A percentile compares a stretch with the other conserved stretches of the same genome.
phyloP scores from a whole-genome alignment of 2,113 vertebrate species.

The Plecturocebus donacophilus region DNA sequence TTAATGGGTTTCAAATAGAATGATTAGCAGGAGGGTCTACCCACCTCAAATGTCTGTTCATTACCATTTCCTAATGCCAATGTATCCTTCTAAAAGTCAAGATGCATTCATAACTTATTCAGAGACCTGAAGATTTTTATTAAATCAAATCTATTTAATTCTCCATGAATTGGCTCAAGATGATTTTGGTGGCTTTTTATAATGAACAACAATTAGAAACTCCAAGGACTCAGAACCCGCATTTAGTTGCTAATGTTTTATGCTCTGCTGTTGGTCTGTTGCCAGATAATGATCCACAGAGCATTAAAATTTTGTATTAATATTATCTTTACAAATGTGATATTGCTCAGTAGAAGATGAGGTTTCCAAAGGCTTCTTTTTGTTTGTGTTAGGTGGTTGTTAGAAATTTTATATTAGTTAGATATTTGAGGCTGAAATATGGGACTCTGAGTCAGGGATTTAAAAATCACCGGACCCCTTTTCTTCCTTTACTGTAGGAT shows the following conservation, averaged over 20 bases:
- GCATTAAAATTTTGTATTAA: constrained; percentile 85
- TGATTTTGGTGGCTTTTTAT: constrained; percentile 83
- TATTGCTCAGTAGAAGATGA: constrained; percentile 80
- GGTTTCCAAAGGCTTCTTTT: constrained; percentile 77
- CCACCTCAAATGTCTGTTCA: constrained; percentile 78
- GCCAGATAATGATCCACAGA: constrained; percentile 85
- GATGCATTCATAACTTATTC: constrained; percentile 87
- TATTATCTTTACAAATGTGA: constrained; percentile 85
- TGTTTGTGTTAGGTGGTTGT: constrained; percentile 50
- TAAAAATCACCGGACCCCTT: background rate
- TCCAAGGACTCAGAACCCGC: constrained; percentile 81
- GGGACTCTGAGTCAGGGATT: background rate
- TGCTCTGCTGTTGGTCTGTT: constrained; percentile 77
- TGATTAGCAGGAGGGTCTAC: constrained; percentile 77
- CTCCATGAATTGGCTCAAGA: constrained; percentile 82
- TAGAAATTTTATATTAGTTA: background rate
- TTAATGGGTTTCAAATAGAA: constrained; percentile 83
- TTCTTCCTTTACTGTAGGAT: background rate
- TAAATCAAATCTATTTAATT: constrained; percentile 86
- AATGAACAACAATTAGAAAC: constrained; percentile 86
- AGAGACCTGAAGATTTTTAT: constrained; percentile 84
- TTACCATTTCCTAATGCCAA: constrained; percentile 81
- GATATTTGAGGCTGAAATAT: background rate
- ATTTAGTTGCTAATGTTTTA: constrained; percentile 86
- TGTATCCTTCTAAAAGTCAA: constrained; percentile 80